A percentile compares a stretch with the other conserved stretches of the same genome.
Conservation (phyloP, 2,113 vertebrate genomes). For the Scomber colias region DNA sequence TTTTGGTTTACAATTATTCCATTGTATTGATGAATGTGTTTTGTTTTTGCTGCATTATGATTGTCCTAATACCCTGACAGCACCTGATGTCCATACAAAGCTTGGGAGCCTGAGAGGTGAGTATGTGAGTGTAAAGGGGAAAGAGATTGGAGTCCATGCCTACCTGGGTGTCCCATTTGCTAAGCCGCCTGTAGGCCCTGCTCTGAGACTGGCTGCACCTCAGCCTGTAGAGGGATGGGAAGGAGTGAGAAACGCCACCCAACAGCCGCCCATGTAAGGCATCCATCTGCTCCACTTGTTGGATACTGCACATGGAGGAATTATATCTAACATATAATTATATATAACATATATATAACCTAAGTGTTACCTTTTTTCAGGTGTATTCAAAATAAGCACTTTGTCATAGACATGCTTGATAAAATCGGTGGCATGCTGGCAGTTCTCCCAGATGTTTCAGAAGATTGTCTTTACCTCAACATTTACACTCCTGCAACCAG, state of each 20-base stretch:
- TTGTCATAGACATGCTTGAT: not conserved
- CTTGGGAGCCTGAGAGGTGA: slow-evolving; percentile 67
- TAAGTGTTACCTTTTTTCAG: slow-evolving; percentile 55
- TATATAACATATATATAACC: too few relatives aligned
- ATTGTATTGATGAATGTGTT: not conserved
- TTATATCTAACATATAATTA: not conserved
- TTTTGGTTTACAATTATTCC: too few relatives aligned
- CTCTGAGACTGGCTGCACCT: slow-evolving; percentile 86
- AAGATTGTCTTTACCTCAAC: slow-evolving; percentile 86
- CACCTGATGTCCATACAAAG: slow-evolving; percentile 80
- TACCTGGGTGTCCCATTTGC: slow-evolving; percentile 92
- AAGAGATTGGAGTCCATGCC: slow-evolving; percentile 76
- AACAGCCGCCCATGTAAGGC: slow-evolving; percentile 85
- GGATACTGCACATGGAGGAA: not conserved
- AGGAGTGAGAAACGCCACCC: slow-evolving; percentile 85
- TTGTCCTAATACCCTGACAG: slow-evolving; percentile 42
- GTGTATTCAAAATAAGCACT: slow-evolving; percentile 69
- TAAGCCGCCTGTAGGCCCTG: slow-evolving; percentile 86
- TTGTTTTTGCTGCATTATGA: not conserved
- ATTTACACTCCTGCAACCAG: slow-evolving; percentile 80
- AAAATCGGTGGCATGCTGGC: accelerated
- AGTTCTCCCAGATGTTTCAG: slow-evolving; percentile 66
- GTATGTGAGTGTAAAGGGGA: slow-evolving; percentile 80
- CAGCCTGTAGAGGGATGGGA: slow-evolving; percentile 85
- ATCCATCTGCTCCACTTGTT: not conserved